Evolutionary conservation across 2,888 invertebrate genomes (phyloP).

Genomic region (Noctuana brunneofusca): DNA sequence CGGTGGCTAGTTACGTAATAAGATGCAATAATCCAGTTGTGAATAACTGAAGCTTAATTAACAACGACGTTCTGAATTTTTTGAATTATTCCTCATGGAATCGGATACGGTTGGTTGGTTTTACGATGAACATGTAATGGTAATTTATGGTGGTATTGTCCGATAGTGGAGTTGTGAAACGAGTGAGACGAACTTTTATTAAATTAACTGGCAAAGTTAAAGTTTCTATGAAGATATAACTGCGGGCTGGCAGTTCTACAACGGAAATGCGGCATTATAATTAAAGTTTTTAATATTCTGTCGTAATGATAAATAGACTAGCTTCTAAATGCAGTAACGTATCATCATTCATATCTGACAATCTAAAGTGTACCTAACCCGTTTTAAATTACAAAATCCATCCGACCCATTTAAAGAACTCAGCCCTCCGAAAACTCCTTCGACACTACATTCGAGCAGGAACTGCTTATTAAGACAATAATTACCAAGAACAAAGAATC

Average conservation of each 20-base stretch:
- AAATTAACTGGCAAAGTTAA: slow-evolving; percentile 5
- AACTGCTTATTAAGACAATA: slow-evolving; percentile 83
- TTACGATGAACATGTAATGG: slow-evolving; percentile 28
- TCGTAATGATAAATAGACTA: slow-evolving; percentile 21
- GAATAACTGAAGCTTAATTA: slow-evolving; percentile 29
- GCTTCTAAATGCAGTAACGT: slow-evolving; percentile 7
- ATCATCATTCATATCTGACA: slow-evolving; percentile 28
- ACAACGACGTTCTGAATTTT: slow-evolving; percentile 24
- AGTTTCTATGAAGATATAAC: neutral
- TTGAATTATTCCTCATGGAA: slow-evolving; percentile 24
- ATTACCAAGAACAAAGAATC: slow-evolving; percentile 81
- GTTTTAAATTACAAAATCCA: slow-evolving; percentile 54
- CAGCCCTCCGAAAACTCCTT: slow-evolving; percentile 69
- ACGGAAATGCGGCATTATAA: neutral
- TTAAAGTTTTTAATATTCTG: slow-evolving; percentile 14
- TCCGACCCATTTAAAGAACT: slow-evolving; percentile 61
- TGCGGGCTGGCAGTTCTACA: neutral
- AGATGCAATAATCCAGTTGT: slow-evolving; percentile 25
- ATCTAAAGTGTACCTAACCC: slow-evolving; percentile 45
- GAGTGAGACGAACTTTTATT: neutral
- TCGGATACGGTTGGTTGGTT: slow-evolving; percentile 26
- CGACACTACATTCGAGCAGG: slow-evolving; percentile 72
- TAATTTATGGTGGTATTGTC: slow-evolving; percentile 20
- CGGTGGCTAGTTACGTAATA: slow-evolving; percentile 15
- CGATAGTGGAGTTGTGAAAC: neutral